Conservation (phyloP, 2,113 vertebrate species). For the Trachemys scripta region DNA sequence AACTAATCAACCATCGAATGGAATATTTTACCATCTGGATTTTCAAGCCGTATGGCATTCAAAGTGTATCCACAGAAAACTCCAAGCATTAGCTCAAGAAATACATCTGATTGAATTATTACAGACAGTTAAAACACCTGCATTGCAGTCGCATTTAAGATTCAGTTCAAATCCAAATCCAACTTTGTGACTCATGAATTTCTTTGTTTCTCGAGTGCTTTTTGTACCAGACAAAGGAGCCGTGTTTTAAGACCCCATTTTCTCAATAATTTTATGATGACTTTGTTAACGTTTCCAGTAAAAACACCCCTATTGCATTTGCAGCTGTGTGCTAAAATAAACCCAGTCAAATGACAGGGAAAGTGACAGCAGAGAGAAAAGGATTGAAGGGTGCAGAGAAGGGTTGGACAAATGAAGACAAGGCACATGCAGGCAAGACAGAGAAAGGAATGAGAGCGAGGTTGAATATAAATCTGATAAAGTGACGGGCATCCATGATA, state of each 20-base stretch:
- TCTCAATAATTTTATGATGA: neutral
- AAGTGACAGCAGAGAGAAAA: neutral
- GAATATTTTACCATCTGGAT: neutral
- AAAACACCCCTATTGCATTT: neutral
- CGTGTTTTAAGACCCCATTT: neutral
- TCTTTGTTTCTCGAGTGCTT: conserved; percentile 72
- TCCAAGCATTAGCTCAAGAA: conserved; percentile 1
- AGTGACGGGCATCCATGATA: neutral
- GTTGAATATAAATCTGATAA: neutral
- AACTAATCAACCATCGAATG: neutral
- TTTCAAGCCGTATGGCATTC: neutral
- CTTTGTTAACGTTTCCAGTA: neutral
- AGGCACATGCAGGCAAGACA: neutral
- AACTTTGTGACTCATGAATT: conserved; percentile 74
- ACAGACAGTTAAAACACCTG: conserved; percentile 66
- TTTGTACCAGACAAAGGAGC: conserved; percentile 24
- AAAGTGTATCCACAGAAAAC: neutral
- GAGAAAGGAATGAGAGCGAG: neutral
- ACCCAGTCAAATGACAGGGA: neutral
- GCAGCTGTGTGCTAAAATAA: neutral
- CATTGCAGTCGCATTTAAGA: conserved; percentile 79
- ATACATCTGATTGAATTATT: conserved; percentile 61
- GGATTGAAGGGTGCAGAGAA: neutral
- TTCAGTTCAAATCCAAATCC: conserved; percentile 69
- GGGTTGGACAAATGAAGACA: neutral